A percentile compares a stretch with the other conserved stretches of the same genome.
phyloP scores from a whole-genome alignment of 2,113 vertebrate species.

The Indicator maculatus region DNA sequence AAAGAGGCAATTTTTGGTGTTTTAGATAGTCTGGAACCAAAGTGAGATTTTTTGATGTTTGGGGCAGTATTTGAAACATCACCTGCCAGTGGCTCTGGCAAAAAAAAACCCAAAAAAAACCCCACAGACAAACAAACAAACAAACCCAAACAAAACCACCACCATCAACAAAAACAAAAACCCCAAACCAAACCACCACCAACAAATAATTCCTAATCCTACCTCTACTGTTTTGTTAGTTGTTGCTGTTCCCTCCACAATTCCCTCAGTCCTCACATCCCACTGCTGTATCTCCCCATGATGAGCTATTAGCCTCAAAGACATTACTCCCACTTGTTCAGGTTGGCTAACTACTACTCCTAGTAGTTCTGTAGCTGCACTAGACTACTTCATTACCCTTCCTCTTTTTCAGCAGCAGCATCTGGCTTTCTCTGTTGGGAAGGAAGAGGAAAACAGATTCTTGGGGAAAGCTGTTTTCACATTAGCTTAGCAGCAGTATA shows the following conservation, averaged over 20 bases:
- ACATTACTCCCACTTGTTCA: not conserved
- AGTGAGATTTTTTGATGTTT: not conserved
- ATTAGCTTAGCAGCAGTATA: not conserved
- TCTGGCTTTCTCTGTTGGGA: not conserved
- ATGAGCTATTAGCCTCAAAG: not conserved
- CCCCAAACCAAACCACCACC: too few species aligned
- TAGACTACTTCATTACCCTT: not conserved
- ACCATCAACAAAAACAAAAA: too few species aligned
- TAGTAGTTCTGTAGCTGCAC: not conserved
- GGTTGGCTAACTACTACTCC: not conserved
- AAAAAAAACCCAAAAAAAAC: not conserved
- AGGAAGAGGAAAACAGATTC: not conserved
- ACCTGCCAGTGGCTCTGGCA: not conserved
- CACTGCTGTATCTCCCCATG: not conserved
- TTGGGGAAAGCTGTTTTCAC: not conserved
- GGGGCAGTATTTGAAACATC: not conserved
- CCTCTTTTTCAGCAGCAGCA: not conserved
- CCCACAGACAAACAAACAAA: too few species aligned
- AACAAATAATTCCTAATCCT: not conserved
- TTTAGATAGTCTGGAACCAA: not conserved
- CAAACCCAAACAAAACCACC: too few species aligned
- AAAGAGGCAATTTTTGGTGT: not conserved
- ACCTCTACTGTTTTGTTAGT: not conserved
- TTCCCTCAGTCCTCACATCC: not conserved
- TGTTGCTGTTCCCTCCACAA: not conserved